Conservation (phyloP, 2,797 vertebrate genomes). For the Euthynnus affinis region DNA sequence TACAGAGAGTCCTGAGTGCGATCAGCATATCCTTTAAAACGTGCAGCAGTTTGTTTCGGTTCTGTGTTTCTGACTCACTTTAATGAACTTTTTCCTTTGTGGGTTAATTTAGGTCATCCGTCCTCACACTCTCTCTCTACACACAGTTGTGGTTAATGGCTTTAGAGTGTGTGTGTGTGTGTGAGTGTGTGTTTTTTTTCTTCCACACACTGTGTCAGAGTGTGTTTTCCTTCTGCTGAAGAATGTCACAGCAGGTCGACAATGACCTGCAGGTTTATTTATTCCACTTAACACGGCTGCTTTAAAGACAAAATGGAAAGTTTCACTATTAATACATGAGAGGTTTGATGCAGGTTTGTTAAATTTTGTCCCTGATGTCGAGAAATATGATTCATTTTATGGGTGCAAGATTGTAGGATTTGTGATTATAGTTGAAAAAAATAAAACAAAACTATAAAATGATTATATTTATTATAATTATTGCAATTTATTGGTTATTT, state of each 20-base stretch:
- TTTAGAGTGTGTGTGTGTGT: background rate
- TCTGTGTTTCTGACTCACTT: too few relatives aligned
- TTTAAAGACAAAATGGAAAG: background rate
- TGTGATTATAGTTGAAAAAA: too few relatives aligned
- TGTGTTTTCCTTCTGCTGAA: background rate
- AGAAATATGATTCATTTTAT: too few relatives aligned
- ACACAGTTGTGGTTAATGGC: slow-evolving; percentile 7
- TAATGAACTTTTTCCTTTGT: background rate
- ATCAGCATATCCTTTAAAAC: too few relatives aligned
- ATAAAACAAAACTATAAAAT: too few relatives aligned
- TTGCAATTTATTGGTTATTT: too few relatives aligned
- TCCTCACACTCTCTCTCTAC: background rate
- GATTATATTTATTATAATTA: too few relatives aligned
- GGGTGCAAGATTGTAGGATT: too few relatives aligned
- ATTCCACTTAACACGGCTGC: background rate
- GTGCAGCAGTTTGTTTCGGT: too few relatives aligned
- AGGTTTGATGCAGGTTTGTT: background rate
- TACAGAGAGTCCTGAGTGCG: too few relatives aligned
- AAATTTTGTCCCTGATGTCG: too few relatives aligned
- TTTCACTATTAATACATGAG: background rate
- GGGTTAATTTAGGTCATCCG: background rate
- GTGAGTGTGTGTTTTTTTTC: too few relatives aligned
- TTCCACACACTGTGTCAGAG: background rate
- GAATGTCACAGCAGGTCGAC: slow-evolving; percentile 12
- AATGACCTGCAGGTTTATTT: background rate